A percentile compares a stretch with the other conserved stretches of the same genome.
phyloP scores from a whole-genome alignment of 2,888 invertebrate species.

The Sthenelais limicola region DNA sequence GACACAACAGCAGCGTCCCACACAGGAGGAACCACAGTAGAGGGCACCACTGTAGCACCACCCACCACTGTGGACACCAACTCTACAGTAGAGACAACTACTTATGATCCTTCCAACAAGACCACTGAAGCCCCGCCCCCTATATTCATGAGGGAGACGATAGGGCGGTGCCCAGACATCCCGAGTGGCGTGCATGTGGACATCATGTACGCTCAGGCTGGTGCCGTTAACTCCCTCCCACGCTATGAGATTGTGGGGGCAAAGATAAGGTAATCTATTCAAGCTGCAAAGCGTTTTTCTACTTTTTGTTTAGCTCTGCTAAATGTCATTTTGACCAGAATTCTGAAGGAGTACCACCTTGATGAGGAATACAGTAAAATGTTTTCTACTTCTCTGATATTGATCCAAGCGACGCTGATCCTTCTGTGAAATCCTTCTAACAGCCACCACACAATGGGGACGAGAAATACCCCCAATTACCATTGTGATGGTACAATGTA shows the following conservation, averaged over 20 bases:
- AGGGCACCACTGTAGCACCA: neutral
- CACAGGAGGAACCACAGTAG: slow-evolving; percentile 17
- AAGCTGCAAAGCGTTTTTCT: too few relatives aligned
- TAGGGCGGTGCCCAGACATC: slow-evolving; percentile 51
- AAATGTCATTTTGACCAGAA: too few relatives aligned
- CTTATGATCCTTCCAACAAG: neutral
- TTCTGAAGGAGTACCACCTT: too few relatives aligned
- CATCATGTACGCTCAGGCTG: slow-evolving; percentile 64
- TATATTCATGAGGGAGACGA: slow-evolving; percentile 2
- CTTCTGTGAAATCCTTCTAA: too few relatives aligned
- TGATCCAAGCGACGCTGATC: too few relatives aligned
- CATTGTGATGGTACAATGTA: too few relatives aligned
- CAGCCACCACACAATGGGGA: too few relatives aligned
- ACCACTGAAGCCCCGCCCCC: neutral
- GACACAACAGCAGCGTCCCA: slow-evolving; percentile 2
- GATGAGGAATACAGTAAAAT: too few relatives aligned
- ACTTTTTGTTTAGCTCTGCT: too few relatives aligned
- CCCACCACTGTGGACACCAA: neutral
- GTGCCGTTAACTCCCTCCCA: slow-evolving; percentile 55
- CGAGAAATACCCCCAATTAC: too few relatives aligned
- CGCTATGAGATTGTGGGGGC: slow-evolving; percentile 64
- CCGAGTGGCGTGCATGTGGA: slow-evolving; percentile 61
- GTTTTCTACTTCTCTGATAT: too few relatives aligned
- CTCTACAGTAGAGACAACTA: neutral
- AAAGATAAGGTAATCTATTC: slow-evolving; percentile 61